These are phyloP conservation scores for Autographa pulchrina DNA, from an alignment of 2,888 invertebrate genomes.

Conservation along the genomic window DNA sequence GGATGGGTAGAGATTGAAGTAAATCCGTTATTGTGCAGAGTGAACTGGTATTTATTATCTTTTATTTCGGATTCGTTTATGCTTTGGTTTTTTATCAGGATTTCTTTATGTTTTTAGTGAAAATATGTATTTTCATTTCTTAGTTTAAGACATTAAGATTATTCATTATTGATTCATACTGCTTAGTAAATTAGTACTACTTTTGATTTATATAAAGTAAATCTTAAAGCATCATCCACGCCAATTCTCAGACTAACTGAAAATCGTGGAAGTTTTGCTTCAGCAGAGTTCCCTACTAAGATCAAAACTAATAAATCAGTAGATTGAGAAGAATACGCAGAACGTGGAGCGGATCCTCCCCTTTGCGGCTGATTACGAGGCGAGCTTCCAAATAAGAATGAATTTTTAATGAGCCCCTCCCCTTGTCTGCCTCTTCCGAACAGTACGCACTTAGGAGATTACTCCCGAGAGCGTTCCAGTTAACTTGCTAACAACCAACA, in stretches of 20 bases:
- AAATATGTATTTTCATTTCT: not conserved
- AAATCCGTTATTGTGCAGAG: constrained; percentile 9
- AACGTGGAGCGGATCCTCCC: constrained; percentile 68
- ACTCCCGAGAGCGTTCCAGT: constrained; percentile 84
- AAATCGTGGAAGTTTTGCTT: not conserved
- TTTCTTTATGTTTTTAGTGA: not conserved
- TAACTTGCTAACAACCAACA: constrained; percentile 73
- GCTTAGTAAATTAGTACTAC: too few species aligned
- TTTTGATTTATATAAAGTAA: too few species aligned
- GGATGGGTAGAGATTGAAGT: constrained; percentile 24
- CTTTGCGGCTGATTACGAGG: constrained; percentile 83
- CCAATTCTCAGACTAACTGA: not conserved
- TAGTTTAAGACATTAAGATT: not conserved
- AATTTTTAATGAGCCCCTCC: constrained; percentile 87
- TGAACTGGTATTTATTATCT: not conserved
- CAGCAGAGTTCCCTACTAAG: not conserved
- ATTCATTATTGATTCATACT: not conserved
- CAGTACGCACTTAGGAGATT: constrained; percentile 88
- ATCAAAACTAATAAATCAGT: constrained; percentile 73
- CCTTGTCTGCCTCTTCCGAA: constrained; percentile 66
- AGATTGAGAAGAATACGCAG: constrained; percentile 77
- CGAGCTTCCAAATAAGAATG: constrained; percentile 87
- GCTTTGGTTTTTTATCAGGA: not conserved
- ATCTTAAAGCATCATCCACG: too few species aligned
- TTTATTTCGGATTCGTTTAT: not conserved